Evolutionary conservation across 2,888 invertebrate species (phyloP).

Genomic region (Ochropleura leucogaster): DNA sequence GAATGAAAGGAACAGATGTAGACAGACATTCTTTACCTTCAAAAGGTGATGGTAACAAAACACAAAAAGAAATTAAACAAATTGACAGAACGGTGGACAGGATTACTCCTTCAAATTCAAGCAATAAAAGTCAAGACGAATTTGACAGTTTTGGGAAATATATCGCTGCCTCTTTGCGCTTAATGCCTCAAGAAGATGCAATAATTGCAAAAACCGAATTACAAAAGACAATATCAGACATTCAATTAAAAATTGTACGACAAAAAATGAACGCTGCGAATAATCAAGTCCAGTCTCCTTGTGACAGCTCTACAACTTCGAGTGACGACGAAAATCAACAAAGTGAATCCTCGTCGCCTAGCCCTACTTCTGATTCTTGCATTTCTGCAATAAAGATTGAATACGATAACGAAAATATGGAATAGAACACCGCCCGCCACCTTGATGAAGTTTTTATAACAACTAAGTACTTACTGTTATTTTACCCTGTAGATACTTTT

Average conservation of each 20-base stretch:
- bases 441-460: not conserved
- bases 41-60: not conserved
- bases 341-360: constrained; percentile 1
- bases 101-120: not conserved
- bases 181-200: constrained; percentile 50
- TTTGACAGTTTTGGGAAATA: constrained; percentile 54
- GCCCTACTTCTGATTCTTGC: constrained; percentile 38
- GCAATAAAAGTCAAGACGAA: constrained; percentile 29
- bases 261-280: not conserved
- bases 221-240: constrained; percentile 51
- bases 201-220: constrained; percentile 51
- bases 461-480: too few species aligned
- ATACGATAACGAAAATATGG: constrained; percentile 26
- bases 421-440: not conserved
- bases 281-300: not conserved
- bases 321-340: constrained; percentile 24
- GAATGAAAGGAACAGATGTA: not conserved
- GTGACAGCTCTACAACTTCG: not conserved
- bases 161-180: constrained; percentile 41
- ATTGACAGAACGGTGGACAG: not conserved
- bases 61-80: constrained; percentile 1
- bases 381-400: constrained; percentile 42
- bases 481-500: too few species aligned
- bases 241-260: constrained; percentile 44
- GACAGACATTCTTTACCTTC: not conserved